phyloP scores from a whole-genome alignment of 2,113 vertebrate species.

The Taxidea taxus region DNA sequence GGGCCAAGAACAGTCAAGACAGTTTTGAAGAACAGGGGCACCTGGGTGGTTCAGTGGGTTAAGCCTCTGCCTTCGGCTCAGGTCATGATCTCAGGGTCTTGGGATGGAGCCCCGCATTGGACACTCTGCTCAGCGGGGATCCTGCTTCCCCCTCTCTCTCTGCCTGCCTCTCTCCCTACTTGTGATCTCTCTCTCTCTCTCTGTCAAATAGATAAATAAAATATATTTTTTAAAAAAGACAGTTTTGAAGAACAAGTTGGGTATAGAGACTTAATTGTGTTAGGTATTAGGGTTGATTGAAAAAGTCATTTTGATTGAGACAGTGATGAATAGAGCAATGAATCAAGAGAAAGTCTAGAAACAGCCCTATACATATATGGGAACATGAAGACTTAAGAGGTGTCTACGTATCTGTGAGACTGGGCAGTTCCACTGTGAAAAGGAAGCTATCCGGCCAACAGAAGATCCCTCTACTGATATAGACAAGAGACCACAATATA shows the following conservation, averaged over 20 bases:
- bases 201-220: no score
- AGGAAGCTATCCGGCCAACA: not conserved
- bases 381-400: not conserved
- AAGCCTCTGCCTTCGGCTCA: no score
- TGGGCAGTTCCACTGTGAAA: not conserved
- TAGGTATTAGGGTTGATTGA: not conserved
- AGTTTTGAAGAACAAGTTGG: not conserved
- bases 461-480: not conserved
- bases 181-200: no score
- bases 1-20: not conserved
- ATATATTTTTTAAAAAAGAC: no score
- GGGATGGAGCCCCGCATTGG: no score
- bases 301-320: not conserved
- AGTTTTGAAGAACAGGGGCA: not conserved
- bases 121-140: no score
- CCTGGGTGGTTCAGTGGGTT: no score
- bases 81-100: no score
- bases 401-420: not conserved
- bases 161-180: no score
- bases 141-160: no score
- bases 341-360: not conserved
- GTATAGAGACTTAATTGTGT: not conserved
- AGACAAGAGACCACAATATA: not conserved
- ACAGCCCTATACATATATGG: not conserved
- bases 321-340: not conserved